Evolutionary conservation across 1,140 invertebrate species (phyloP).

Genomic region (Orius laevigatus): DNA sequence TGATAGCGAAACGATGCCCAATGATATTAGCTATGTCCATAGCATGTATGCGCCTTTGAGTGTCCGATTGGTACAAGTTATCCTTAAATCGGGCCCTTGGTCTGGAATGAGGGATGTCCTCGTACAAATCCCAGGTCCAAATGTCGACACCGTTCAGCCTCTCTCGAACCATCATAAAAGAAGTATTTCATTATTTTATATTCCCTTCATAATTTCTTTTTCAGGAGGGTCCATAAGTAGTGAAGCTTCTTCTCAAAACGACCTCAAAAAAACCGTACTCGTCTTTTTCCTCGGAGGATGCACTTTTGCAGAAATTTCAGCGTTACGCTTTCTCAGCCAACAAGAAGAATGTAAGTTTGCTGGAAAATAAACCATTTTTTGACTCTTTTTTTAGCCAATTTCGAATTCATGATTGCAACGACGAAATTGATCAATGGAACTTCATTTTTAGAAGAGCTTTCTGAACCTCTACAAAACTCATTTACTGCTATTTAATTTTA

Average conservation of each 20-base stretch:
- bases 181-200: slow-evolving; percentile 5
- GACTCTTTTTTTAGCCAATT: slow-evolving; percentile 42
- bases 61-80: slow-evolving; percentile 68
- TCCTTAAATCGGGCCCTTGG: slow-evolving; percentile 72
- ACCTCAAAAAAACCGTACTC: slow-evolving; percentile 61
- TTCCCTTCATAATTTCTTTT: slow-evolving; percentile 13
- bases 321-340: slow-evolving; percentile 76
- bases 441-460: slow-evolving; percentile 71
- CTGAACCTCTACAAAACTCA: slow-evolving; percentile 59
- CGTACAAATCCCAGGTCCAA: slow-evolving; percentile 43
- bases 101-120: slow-evolving; percentile 49
- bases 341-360: slow-evolving; percentile 62
- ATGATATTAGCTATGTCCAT: slow-evolving; percentile 85
- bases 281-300: slow-evolving; percentile 94
- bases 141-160: slow-evolving; percentile 34
- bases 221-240: slow-evolving; percentile 40
- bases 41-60: slow-evolving; percentile 89
- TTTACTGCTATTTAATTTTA: slow-evolving; percentile 77
- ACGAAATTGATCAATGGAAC: slow-evolving; percentile 87
- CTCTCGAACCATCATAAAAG: slow-evolving; percentile 24
- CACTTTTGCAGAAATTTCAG: slow-evolving; percentile 89
- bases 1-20: slow-evolving; percentile 63
- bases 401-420: slow-evolving; percentile 83
- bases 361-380: slow-evolving; percentile 8
- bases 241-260: slow-evolving; percentile 41